phyloP scores from a whole-genome alignment of 35 echinoderm and acorn worm genomes.

The Diadema setosum region DNA sequence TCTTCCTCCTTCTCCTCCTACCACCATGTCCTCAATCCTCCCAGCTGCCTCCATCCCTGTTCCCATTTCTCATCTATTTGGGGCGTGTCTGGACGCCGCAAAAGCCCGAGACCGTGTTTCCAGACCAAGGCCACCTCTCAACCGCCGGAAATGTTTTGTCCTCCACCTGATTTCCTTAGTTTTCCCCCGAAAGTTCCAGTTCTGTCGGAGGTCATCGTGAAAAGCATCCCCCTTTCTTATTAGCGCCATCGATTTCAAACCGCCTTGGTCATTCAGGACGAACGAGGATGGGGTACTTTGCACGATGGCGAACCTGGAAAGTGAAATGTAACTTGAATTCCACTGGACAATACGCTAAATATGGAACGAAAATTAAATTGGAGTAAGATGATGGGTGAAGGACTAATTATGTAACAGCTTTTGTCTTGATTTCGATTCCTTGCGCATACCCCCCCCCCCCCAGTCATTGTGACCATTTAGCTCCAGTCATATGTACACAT shows the following conservation, averaged over 20 bases:
- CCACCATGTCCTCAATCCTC: background rate
- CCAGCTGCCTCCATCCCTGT: background rate
- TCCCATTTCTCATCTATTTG: background rate
- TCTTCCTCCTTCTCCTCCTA: background rate
- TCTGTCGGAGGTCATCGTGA: background rate
- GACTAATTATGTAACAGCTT: too few relatives aligned
- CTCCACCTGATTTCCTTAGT: background rate
- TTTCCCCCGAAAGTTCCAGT: background rate
- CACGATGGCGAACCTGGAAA: background rate
- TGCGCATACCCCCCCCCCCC: too few relatives aligned
- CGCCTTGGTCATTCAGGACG: background rate
- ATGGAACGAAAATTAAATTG: background rate
- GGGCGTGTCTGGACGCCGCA: background rate
- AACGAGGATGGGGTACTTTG: background rate
- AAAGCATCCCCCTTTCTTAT: background rate
- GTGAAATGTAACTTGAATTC: background rate
- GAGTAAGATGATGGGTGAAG: background rate
- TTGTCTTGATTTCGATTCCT: too few relatives aligned
- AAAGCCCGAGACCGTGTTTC: too few relatives aligned
- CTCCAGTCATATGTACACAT: too few relatives aligned
- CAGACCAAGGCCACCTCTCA: background rate
- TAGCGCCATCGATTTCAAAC: background rate
- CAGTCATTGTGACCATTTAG: too few relatives aligned
- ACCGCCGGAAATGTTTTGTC: background rate
- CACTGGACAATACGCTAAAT: background rate